Percentiles rank a stretch among this genome's conserved stretches.
Conservation (phyloP, 2,113 vertebrate species). For the Hirundichthys speculiger region DNA sequence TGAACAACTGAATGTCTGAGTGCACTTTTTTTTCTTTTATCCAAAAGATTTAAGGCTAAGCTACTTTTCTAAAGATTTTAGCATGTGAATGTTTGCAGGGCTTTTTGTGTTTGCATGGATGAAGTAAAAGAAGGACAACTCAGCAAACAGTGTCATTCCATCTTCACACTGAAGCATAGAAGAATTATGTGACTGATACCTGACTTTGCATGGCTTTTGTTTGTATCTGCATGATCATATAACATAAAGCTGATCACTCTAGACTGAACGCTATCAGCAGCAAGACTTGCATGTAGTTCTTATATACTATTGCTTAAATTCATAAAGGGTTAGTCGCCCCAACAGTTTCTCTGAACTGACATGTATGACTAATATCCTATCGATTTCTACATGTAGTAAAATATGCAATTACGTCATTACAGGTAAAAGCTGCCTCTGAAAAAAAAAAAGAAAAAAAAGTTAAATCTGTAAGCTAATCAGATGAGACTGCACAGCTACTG, state of each 20-base stretch:
- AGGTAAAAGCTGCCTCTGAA: conserved; percentile 13
- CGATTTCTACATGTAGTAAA: conserved; percentile 35
- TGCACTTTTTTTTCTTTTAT: neutral
- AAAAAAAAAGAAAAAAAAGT: neutral
- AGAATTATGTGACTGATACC: neutral
- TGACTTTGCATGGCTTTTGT: neutral
- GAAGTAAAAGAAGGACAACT: neutral
- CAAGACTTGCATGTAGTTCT: neutral
- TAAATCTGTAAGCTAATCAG: neutral
- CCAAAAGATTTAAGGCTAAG: neutral
- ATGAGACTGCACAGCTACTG: neutral
- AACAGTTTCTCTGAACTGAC: conserved; percentile 2
- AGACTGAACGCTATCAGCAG: too few species aligned
- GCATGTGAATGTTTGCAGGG: neutral
- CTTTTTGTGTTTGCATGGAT: conserved; percentile 8
- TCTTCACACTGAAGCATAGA: conserved; percentile 4
- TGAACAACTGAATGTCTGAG: conserved; percentile 10
- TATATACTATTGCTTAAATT: conserved; percentile 10
- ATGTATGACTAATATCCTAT: conserved; percentile 50
- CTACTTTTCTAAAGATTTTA: neutral
- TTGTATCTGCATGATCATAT: neutral
- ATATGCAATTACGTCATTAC: conserved; percentile 58
- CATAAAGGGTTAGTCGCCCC: conserved; percentile 1
- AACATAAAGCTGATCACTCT: too few species aligned
- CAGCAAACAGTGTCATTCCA: conserved; percentile 6